Evolutionary conservation across 1,140 invertebrate genomes (phyloP).

Genomic region (Tetramorium alpestre): DNA sequence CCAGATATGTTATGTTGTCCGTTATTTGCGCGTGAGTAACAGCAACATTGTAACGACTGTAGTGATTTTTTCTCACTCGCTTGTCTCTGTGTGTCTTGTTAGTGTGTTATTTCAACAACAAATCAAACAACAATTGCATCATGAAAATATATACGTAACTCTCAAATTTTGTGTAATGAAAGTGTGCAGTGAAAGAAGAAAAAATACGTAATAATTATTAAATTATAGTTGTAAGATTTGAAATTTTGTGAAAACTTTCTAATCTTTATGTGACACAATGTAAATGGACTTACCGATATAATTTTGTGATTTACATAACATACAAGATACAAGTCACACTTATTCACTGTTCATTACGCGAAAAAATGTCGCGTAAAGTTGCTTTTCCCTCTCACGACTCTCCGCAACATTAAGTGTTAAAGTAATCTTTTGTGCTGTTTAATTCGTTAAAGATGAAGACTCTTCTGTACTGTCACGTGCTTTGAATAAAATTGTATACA

Average conservation of each 20-base stretch:
- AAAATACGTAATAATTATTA: not conserved
- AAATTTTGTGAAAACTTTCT: not conserved
- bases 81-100: not conserved
- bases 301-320: not conserved
- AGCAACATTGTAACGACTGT: not conserved
- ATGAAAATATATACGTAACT: not conserved
- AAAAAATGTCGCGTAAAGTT: not conserved
- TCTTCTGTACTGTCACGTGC: not conserved
- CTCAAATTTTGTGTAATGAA: not conserved
- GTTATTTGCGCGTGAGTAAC: not conserved
- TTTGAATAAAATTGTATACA: conserved; percentile 5
- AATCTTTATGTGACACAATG: not conserved
- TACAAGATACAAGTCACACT: not conserved
- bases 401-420: not conserved
- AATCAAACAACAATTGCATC: not conserved
- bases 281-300: not conserved
- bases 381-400: not conserved
- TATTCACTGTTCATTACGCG: not conserved
- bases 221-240: not conserved
- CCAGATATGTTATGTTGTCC: not conserved
- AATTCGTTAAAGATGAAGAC: not conserved
- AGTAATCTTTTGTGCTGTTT: not conserved
- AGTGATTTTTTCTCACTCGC: not conserved
- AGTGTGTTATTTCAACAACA: not conserved
- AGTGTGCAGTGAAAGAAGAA: not conserved